Evolutionary conservation across 2,113 vertebrate species (phyloP).

Genomic region (Gambusia affinis): DNA sequence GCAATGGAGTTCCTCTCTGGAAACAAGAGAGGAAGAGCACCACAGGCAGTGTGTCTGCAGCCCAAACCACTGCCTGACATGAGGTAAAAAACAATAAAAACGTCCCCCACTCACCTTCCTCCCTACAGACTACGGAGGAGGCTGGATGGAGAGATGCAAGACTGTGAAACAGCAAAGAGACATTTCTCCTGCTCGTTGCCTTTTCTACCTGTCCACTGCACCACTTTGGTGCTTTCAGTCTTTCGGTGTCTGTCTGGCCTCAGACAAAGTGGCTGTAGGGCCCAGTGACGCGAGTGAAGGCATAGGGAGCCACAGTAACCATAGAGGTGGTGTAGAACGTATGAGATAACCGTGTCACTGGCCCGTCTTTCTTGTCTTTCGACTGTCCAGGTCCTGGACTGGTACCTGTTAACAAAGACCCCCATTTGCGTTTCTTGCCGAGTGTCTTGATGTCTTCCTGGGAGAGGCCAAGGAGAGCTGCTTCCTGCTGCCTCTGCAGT

Average conservation of each 20-base stretch:
- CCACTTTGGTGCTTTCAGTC: slow-evolving; percentile 57
- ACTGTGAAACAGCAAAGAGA: slow-evolving; percentile 59
- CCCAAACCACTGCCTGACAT: slow-evolving; percentile 84
- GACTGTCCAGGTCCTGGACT: slow-evolving; percentile 82
- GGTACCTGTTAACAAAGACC: slow-evolving; percentile 71
- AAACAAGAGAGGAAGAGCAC: slow-evolving; percentile 82
- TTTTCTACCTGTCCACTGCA: slow-evolving; percentile 56
- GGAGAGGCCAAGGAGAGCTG: slow-evolving; percentile 88
- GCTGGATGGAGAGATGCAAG: slow-evolving; percentile 65
- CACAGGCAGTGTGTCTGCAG: slow-evolving; percentile 80
- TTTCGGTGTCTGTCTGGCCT: slow-evolving; percentile 62
- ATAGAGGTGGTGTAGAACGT: slow-evolving; percentile 88
- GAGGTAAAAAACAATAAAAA: slow-evolving; percentile 83
- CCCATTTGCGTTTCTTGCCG: slow-evolving; percentile 96
- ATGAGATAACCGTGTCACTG: slow-evolving; percentile 88
- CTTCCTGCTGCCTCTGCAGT: slow-evolving; percentile 89
- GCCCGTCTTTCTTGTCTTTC: slow-evolving; percentile 80
- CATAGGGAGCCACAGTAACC: slow-evolving; percentile 95
- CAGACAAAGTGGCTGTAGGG: slow-evolving; percentile 97
- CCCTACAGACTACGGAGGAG: slow-evolving; percentile 53
- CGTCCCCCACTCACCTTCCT: slow-evolving; percentile 48
- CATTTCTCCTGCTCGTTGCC: slow-evolving; percentile 57
- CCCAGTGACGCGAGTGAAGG: slow-evolving; percentile 96
- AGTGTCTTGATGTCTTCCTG: slow-evolving; percentile 91
- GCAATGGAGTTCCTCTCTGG: slow-evolving; percentile 79